Base-by-base conservation (phyloP, 1,140 invertebrate species). In the Hirudo medicinalis region DNA sequence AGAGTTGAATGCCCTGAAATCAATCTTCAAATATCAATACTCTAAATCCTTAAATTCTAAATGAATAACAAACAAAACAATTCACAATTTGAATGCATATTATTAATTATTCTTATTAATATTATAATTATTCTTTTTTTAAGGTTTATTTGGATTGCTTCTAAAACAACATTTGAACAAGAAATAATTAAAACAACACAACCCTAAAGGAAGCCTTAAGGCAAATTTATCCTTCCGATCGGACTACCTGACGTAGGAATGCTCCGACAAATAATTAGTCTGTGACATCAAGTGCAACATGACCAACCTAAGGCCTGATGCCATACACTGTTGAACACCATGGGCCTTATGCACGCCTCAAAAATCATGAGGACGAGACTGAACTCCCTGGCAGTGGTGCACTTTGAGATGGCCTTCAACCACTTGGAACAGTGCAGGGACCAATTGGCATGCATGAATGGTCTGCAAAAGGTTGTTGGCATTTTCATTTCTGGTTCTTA, bases 371-470 rank as follows among this genome's bases (percentile, higher is more conserved):
- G 82, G 40, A 92, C 91, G 71, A 89, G 84, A 0, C 90, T 88
- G 83, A 97, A 96, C 76, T 97, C 93, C 74, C 87, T 85, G 0
- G 92, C 87, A 72, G 88, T 88, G 22, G 88, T 87, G 77, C 90
- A 91, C 67, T 87, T 86, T 74, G 89, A 87, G 0, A 97, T 90
- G 17, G 91, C 89, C 71, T 87, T 87, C 9, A 92, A 87, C 94
- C 94, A 98, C 69, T 89, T 87, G 81, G 92, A 91, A 8, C 92
- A 86, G 69, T 95, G 82, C 29, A 89, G 80, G 5, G 87, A 85
- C 94, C 94, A 97, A 82, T 96, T 95, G 0, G 90, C 88, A 82
- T 97, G 94, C 86, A 97, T 89, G 76, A 94, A 91, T 22, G 91
- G 85, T n/a, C 57, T 63, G 57, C 29, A 32, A 25, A 22, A 22